Base-by-base conservation (phyloP, 92 coral and sea anemone genomes). In the Anthopleura xanthogrammica region DNA sequence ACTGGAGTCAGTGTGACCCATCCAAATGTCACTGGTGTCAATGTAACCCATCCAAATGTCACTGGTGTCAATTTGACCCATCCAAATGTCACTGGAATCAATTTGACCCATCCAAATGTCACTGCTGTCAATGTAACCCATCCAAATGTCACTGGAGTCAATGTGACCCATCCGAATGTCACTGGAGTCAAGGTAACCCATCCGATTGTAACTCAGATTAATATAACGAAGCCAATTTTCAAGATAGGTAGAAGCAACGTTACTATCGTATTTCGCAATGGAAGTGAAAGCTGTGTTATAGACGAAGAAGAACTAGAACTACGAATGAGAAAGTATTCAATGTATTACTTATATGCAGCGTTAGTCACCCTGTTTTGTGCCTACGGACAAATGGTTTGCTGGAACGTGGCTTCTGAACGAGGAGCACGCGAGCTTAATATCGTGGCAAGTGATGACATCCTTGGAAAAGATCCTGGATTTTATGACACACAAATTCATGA, bases 331-430 rank as follows among this genome's bases (percentile, higher is more conserved):
- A 90, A 90, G 79, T 95, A 90, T 83, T 94, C 94, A 0, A 36
- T 85, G 56, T 95, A 94, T 76, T 95, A 95, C 78, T 76, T 92
- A 4, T 94, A 85, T 55, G 98, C 97, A 4, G 98, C 98, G 10
- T 72, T 95, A 14, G 94, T 86, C 16, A 95, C 98, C 42, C 85
- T 95, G 41, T 24, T 92, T 24, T 95, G 97, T 82, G 97, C 98
- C 19, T 94, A 91, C 36, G 98, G 98, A 29, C 98, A 95, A 78
- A 90, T 90, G 75, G 84, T 95, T 20, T 88, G 94, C 79, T 95
- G 98, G 95, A 95, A 86, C 75, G 85, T 95, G 41, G 98, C 94
- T 14, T 84, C 98, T 11, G 95, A 89, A 77, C 86, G 95, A 68
- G 91, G 93, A 8, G 93, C 88, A 3, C 84, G 80, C 10, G 83